These are phyloP conservation scores for Hecatera dysodea DNA, from an alignment of 2,888 invertebrate genomes.

Conservation along the genomic window DNA sequence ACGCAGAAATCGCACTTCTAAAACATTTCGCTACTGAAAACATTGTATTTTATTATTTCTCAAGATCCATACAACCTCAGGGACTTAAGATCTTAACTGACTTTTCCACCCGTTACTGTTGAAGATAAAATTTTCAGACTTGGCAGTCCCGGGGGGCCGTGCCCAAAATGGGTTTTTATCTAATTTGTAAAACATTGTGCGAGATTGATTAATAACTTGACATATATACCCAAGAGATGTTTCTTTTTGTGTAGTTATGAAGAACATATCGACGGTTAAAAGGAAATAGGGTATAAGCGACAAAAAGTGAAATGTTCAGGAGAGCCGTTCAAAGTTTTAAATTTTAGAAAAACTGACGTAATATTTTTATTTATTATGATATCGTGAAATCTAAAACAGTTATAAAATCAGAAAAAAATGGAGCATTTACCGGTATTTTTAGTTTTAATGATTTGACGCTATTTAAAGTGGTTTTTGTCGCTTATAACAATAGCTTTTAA, in stretches of 20 bases:
- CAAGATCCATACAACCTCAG: slow-evolving; percentile 22
- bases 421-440: too few relatives aligned
- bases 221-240: slow-evolving; percentile 27
- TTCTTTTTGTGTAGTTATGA: slow-evolving; percentile 8
- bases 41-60: slow-evolving; percentile 14
- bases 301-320: too few relatives aligned
- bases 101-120: slow-evolving; percentile 19
- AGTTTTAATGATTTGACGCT: too few relatives aligned
- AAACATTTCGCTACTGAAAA: not conserved
- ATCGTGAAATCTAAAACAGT: too few relatives aligned
- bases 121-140: slow-evolving; percentile 42
- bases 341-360: too few relatives aligned
- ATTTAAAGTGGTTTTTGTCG: too few relatives aligned
- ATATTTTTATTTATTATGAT: too few relatives aligned
- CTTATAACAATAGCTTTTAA: too few relatives aligned
- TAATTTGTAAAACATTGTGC: slow-evolving; percentile 57
- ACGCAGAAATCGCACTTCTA: not conserved
- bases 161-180: slow-evolving; percentile 54
- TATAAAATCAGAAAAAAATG: too few relatives aligned
- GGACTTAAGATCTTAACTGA: slow-evolving; percentile 27
- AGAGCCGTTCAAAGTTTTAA: too few relatives aligned
- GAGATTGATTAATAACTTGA: slow-evolving; percentile 47
- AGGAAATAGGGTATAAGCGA: too few relatives aligned
- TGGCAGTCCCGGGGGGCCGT: slow-evolving; percentile 20
- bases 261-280: slow-evolving; percentile 7